Conservation (phyloP, 2,797 vertebrate genomes). For the Scarus forsteni region DNA sequence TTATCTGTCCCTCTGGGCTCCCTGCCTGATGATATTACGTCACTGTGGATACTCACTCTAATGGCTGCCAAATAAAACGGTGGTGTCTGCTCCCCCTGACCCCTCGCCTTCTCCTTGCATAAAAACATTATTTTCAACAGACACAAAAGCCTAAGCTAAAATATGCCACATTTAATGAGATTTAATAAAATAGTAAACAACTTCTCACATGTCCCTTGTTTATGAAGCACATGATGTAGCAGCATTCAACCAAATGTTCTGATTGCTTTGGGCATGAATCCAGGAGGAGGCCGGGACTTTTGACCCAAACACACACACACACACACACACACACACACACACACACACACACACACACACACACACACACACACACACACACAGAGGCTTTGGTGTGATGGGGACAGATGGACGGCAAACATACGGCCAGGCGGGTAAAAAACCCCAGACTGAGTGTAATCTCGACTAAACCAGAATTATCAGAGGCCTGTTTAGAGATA, state of each 20-base stretch:
- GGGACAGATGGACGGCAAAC: constrained; percentile 41
- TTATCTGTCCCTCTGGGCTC: background rate
- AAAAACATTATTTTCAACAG: background rate
- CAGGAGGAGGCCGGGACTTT: constrained; percentile 13
- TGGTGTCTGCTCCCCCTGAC: background rate
- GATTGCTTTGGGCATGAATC: constrained; percentile 32
- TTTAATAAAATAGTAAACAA: background rate
- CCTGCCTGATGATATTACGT: constrained; percentile 11
- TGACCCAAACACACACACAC: constrained; percentile 3
- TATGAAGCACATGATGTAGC: constrained; percentile 38
- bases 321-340: constrained; percentile 7
- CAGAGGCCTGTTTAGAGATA: constrained; percentile 4
- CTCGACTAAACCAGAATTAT: constrained; percentile 19
- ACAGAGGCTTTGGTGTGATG: constrained; percentile 9
- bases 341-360: constrained; percentile 6
- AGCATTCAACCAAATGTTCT: constrained; percentile 44
- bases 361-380: constrained; percentile 7
- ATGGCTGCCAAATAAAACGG: background rate
- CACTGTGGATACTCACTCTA: background rate
- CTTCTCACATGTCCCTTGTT: constrained; percentile 2
- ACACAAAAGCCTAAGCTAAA: background rate
- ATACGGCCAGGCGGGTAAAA: constrained; percentile 7
- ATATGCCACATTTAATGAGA: background rate
- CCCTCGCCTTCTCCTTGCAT: background rate
- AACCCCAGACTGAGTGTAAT: constrained; percentile 19